Conservation (phyloP, 2,113 vertebrate genomes). For the Leptocoma aspasia region DNA sequence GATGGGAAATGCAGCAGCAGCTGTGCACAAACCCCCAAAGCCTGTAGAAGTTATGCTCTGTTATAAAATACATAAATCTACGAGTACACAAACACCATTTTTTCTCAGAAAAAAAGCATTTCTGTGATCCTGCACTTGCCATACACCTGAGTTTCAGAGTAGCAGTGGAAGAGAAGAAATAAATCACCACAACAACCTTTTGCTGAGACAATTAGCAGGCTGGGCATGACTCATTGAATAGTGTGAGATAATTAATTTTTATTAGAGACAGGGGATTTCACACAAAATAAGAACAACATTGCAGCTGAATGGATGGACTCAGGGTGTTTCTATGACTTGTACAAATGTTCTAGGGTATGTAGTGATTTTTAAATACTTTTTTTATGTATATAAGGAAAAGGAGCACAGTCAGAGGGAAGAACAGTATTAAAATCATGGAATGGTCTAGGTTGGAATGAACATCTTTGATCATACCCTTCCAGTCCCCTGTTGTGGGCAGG, state of each 20-base stretch:
- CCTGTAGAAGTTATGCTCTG: neutral
- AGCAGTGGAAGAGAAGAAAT: neutral
- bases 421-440: neutral
- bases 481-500: neutral
- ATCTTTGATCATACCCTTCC: neutral
- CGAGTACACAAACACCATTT: neutral
- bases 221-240: slow-evolving; percentile 18
- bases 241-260: slow-evolving; percentile 49
- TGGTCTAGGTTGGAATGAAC: neutral
- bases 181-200: slow-evolving; percentile 57
- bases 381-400: neutral
- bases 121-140: neutral
- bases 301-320: neutral
- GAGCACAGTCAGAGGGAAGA: neutral
- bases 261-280: slow-evolving; percentile 24
- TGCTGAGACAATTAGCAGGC: slow-evolving; percentile 37
- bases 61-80: neutral
- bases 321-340: neutral
- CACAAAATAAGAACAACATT: neutral
- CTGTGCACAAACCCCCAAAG: neutral
- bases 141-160: slow-evolving; percentile 3
- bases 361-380: neutral
- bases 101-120: neutral
- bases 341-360: neutral
- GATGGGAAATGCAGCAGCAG: neutral